Evolutionary conservation across 2,113 vertebrate species (phyloP).

Genomic region (Chinchilla lanigera): DNA sequence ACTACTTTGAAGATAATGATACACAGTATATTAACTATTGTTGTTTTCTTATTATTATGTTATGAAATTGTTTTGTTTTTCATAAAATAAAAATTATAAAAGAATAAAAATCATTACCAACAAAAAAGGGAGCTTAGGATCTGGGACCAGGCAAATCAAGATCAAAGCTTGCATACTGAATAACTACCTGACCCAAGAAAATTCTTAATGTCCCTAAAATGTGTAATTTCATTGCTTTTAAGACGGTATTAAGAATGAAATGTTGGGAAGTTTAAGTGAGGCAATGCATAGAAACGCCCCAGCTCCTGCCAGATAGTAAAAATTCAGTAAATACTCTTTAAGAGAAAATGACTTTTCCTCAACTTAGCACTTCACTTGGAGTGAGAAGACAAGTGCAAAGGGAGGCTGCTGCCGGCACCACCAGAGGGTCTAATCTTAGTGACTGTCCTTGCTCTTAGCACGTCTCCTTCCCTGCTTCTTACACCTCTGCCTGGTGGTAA

Average conservation of each 20-base stretch:
- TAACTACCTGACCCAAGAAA: neutral
- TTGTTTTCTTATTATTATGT: neutral
- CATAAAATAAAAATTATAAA: neutral
- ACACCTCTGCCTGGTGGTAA: neutral
- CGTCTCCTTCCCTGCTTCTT: neutral
- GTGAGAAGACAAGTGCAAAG: neutral
- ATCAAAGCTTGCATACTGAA: neutral
- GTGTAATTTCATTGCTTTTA: neutral
- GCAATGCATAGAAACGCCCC: neutral
- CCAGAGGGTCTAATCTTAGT: neutral
- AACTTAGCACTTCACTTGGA: neutral
- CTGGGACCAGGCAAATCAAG: neutral
- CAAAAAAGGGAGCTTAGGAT: neutral
- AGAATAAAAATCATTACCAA: neutral
- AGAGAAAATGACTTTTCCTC: neutral
- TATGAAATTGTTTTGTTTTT: neutral
- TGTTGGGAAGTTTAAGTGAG: neutral
- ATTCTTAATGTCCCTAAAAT: neutral
- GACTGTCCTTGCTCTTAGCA: neutral
- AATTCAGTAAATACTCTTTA: neutral
- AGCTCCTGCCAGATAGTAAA: neutral
- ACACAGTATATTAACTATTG: neutral
- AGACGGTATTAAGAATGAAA: neutral
- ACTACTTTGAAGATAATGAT: neutral
- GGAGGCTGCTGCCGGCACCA: neutral